These are phyloP conservation scores for Drosophila erecta DNA, from an alignment of 1,140 invertebrate species.

Conservation along the genomic window DNA sequence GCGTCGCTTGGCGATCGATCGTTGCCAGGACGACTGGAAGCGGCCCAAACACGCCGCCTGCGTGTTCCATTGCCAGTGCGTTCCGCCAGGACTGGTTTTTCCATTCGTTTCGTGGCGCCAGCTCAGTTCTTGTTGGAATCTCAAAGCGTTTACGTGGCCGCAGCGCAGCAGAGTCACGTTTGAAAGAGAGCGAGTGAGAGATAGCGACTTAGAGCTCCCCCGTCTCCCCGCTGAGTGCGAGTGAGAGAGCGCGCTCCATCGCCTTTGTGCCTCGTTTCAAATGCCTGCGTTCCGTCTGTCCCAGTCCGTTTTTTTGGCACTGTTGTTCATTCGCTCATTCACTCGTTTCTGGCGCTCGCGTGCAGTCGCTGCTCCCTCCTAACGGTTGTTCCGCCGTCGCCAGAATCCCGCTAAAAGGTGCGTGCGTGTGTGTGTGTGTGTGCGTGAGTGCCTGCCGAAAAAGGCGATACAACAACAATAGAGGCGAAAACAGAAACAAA, in stretches of 20 bases:
- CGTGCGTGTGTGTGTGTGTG: constrained; percentile 30
- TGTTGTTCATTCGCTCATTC: constrained; percentile 50
- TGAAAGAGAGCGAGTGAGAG: constrained; percentile 23
- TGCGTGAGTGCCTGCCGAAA: constrained; percentile 10
- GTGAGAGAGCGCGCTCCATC: constrained; percentile 17
- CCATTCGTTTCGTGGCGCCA: constrained; percentile 60
- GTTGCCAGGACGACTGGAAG: constrained; percentile 79
- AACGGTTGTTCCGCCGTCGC: constrained; percentile 70
- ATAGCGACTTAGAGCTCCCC: constrained; percentile 1
- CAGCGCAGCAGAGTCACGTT: constrained; percentile 42
- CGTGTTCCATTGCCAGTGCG: constrained; percentile 41
- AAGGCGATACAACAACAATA: constrained; percentile 17
- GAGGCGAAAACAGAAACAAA: not conserved
- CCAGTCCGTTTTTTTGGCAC: constrained; percentile 40
- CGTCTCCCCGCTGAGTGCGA: constrained; percentile 1
- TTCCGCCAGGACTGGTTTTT: constrained; percentile 80
- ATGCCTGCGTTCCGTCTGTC: constrained; percentile 28
- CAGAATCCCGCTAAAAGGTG: constrained; percentile 54
- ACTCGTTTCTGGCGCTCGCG: constrained; percentile 70
- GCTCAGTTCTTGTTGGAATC: constrained; percentile 84
- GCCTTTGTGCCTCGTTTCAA: constrained; percentile 58
- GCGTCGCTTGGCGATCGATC: constrained; percentile 47
- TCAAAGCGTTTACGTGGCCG: constrained; percentile 75
- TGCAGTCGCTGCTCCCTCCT: constrained; percentile 70
- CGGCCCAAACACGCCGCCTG: constrained; percentile 32